Evolutionary conservation across 2,797 vertebrate species (phyloP).

Genomic region (Microhierax caerulescens): DNA sequence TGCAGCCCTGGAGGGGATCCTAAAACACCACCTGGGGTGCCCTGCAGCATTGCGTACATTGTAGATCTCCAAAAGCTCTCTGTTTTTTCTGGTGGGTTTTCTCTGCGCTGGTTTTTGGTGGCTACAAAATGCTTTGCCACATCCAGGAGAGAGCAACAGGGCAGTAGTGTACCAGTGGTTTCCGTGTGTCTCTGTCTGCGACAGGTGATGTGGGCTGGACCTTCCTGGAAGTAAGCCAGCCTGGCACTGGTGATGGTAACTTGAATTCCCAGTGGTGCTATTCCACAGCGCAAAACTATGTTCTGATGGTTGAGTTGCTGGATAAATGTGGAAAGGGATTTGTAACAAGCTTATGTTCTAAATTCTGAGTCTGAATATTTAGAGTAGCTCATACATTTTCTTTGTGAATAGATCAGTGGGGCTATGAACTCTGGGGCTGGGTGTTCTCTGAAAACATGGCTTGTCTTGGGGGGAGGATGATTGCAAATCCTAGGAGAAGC

Average conservation of each 20-base stretch:
- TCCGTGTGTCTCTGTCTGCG: accelerated
- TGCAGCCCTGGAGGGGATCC: neutral
- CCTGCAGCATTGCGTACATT: neutral
- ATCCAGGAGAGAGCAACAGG: neutral
- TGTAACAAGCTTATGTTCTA: neutral
- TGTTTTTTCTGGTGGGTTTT: neutral
- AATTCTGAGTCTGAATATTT: neutral
- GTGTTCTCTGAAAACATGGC: neutral
- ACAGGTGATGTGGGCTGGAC: neutral
- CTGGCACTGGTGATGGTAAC: neutral
- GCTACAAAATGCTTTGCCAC: accelerated
- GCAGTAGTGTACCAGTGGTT: neutral
- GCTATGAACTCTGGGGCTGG: neutral
- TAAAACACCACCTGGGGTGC: neutral
- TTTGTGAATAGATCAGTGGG: neutral
- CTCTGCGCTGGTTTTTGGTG: neutral
- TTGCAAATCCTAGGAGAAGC: neutral
- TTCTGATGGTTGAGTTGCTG: neutral
- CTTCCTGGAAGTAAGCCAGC: neutral
- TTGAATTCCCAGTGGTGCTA: neutral
- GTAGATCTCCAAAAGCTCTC: neutral
- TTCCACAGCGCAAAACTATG: neutral
- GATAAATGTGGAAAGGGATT: neutral
- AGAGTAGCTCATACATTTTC: neutral
- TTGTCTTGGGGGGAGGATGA: neutral